A percentile compares a stretch with the other conserved stretches of the same genome.
Conservation (phyloP, 2,888 invertebrate species). For the Panopea generosa region DNA sequence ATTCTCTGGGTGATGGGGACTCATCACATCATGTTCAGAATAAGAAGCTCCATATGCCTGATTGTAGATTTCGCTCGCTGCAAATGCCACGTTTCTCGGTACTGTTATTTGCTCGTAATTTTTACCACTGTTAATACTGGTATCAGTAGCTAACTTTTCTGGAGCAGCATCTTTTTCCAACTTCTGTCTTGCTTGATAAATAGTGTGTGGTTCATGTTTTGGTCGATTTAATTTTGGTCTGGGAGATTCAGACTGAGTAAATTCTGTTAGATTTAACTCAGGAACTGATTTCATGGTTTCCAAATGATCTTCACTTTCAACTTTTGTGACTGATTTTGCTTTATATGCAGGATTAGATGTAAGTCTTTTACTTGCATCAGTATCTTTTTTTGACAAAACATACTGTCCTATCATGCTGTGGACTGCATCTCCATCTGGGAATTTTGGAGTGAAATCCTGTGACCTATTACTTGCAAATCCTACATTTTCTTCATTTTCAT, state of each 20-base stretch:
- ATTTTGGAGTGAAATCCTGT: constrained; percentile 48
- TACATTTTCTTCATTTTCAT: neutral
- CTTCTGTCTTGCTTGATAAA: constrained; percentile 57
- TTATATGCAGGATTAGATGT: constrained; percentile 30
- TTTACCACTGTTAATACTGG: constrained; percentile 15
- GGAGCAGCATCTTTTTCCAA: constrained; percentile 8
- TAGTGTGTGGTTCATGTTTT: constrained; percentile 64
- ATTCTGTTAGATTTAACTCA: constrained; percentile 48
- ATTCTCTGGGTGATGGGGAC: constrained; percentile 1
- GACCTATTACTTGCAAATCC: neutral
- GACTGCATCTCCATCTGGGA: constrained; percentile 47
- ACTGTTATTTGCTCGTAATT: constrained; percentile 76
- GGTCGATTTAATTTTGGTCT: constrained; percentile 69
- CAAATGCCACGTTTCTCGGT: constrained; percentile 74
- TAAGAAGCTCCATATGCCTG: constrained; percentile 68
- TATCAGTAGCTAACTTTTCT: constrained; percentile 13
- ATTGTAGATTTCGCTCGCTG: constrained; percentile 79
- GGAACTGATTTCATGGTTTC: constrained; percentile 18
- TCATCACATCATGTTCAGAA: neutral
- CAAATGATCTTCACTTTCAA: constrained; percentile 14
- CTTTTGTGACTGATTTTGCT: neutral
- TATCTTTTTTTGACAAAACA: constrained; percentile 16
- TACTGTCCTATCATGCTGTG: constrained; percentile 44
- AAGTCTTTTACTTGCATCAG: constrained; percentile 6
- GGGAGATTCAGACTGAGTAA: constrained; percentile 42